Evolutionary conservation across 2,888 invertebrate species (phyloP).

Genomic region (Parnassius apollo): DNA sequence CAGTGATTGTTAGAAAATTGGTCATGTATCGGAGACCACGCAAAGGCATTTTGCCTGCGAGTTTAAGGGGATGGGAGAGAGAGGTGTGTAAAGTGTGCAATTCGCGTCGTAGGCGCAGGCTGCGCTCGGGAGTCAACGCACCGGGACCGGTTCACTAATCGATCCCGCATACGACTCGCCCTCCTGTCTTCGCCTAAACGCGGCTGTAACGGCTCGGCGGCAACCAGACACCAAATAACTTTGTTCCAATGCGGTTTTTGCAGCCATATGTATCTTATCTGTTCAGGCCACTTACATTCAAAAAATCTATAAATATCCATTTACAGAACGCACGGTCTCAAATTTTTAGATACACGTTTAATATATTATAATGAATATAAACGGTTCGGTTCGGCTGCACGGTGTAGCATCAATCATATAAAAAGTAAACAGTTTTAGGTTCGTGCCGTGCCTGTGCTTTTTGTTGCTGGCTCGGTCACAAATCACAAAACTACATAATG

Average conservation of each 20-base stretch:
- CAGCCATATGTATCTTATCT: background rate
- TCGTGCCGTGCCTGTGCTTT: too few relatives aligned
- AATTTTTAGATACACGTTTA: too few relatives aligned
- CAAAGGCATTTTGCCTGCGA: conserved; percentile 31
- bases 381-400: too few relatives aligned
- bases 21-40: background rate
- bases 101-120: conserved; percentile 57
- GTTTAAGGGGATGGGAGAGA: conserved; percentile 28
- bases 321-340: too few relatives aligned
- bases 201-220: conserved; percentile 70
- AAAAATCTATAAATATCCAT: too few relatives aligned
- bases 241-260: conserved; percentile 35
- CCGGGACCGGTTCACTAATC: conserved; percentile 78
- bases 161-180: conserved; percentile 66
- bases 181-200: conserved; percentile 73
- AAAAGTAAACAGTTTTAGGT: too few relatives aligned
- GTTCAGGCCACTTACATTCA: too few relatives aligned
- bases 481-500: too few relatives aligned
- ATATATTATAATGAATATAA: too few relatives aligned
- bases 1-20: conserved; percentile 12
- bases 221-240: conserved; percentile 42
- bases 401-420: too few relatives aligned
- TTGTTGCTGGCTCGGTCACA: too few relatives aligned
- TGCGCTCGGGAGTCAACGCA: conserved; percentile 68
- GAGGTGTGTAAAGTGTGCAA: conserved; percentile 50